These are phyloP conservation scores for Falco novaeseelandiae DNA, from an alignment of 2,797 vertebrate genomes.

Conservation along the genomic window DNA sequence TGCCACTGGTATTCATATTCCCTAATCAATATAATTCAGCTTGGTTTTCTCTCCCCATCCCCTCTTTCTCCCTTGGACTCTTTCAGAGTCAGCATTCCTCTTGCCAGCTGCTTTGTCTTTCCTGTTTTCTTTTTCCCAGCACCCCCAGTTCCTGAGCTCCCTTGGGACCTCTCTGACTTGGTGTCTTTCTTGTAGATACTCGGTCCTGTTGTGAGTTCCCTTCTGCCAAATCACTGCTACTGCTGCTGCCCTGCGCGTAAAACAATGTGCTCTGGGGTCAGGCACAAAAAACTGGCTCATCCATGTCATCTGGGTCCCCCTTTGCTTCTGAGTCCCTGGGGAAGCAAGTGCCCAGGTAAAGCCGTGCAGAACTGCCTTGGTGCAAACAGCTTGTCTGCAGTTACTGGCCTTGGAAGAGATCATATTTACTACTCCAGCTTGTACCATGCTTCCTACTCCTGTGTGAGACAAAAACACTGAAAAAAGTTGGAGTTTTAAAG, in stretches of 20 bases:
- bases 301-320: accelerated
- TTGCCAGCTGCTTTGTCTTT: background rate
- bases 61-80: background rate
- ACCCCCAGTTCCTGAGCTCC: background rate
- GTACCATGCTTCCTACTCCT: accelerated
- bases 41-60: background rate
- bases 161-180: background rate
- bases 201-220: background rate
- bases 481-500: background rate
- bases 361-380: background rate
- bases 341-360: background rate
- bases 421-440: too few relatives aligned
- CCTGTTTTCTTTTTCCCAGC: background rate
- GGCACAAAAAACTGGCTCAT: background rate
- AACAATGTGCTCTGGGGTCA: accelerated
- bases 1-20: background rate
- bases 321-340: background rate
- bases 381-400: background rate
- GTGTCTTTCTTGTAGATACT: accelerated
- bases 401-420: background rate
- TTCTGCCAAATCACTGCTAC: background rate
- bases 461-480: background rate
- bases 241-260: accelerated
- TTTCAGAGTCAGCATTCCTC: background rate
- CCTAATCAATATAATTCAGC: background rate